Base-by-base conservation (phyloP, 2,113 vertebrate species). In the Pteronura brasiliensis region DNA sequence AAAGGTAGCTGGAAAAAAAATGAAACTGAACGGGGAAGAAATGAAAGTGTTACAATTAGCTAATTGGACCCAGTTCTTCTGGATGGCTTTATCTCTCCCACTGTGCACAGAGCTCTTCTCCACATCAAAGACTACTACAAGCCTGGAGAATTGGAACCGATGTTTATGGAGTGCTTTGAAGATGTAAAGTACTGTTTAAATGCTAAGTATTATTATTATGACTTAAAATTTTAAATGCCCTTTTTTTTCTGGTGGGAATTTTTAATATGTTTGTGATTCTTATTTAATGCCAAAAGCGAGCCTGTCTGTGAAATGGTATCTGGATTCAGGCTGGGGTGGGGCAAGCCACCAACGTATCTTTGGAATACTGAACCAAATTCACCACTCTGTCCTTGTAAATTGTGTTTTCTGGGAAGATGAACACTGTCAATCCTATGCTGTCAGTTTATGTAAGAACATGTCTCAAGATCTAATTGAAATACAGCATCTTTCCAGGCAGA, bases 381-480 rank as follows among this genome's bases (percentile, higher is more conserved):
- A 25, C 59, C 63, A 44, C 96, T 74, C 90, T 88, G 93, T 95
- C 96, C 96, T 92, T 80, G 92, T 71, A 81, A 90, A 96, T 95
- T 90, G 92, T 96, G 88, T 97, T 97, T 96, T 96, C 96, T 49
- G 29, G 71, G 97, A 88, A 96, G 97, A 98, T 83, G 98, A 98
- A 89, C 77, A 39, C 92, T 98, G 98, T 97, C 98, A 98, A 98
- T 98, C 97, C 76, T 55, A 92, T 2, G 44, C 97, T 97, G 97
- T 98, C 98, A 93, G 96, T 98, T 92, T 98, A 97, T 98, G 95
- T 95, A 90, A 98, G 98, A 98, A 97, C 96, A 96, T 96, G 97
- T 97, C 96, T 98, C 90, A 44, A 84, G 96, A 97, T 93, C 97
- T 98, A 97, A 98, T 98, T 98, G 98, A 98, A 98, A 98, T 96